A percentile compares a stretch with the other conserved stretches of the same genome.
These are phyloP conservation scores for Orientallactaga bullata DNA, from an alignment of 2,113 vertebrate species.

Conservation along the genomic window DNA sequence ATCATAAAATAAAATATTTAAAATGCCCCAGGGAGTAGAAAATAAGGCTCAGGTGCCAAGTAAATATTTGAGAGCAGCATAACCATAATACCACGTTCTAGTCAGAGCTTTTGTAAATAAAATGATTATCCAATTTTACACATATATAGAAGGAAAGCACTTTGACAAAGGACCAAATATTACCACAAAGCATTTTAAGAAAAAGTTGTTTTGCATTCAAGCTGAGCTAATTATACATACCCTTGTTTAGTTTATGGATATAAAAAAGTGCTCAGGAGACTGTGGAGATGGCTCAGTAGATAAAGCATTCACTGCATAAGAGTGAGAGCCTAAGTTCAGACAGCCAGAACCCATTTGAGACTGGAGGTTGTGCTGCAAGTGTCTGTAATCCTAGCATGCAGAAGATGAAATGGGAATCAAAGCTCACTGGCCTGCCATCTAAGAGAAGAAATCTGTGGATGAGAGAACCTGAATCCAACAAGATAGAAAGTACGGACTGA, in stretches of 20 bases:
- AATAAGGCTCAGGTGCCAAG: not conserved
- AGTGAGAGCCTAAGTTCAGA: no score
- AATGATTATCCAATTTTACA: not conserved
- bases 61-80: not conserved
- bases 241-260: not conserved
- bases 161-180: not conserved
- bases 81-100: not conserved
- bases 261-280: not conserved
- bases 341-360: no score
- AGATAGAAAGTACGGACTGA: no score
- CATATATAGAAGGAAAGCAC: not conserved
- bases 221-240: not conserved
- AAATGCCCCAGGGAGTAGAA: not conserved
- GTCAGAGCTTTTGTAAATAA: not conserved
- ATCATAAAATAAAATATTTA: not conserved
- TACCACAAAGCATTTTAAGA: not conserved
- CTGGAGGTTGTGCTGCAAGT: no score
- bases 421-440: no score
- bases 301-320: no score
- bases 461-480: no score
- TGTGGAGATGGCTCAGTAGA: no score
- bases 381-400: no score
- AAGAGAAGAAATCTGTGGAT: no score
- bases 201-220: not conserved
- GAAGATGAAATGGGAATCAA: no score